Base-by-base conservation (phyloP, 2,888 invertebrate species). In the Temnothorax unifasciatus region DNA sequence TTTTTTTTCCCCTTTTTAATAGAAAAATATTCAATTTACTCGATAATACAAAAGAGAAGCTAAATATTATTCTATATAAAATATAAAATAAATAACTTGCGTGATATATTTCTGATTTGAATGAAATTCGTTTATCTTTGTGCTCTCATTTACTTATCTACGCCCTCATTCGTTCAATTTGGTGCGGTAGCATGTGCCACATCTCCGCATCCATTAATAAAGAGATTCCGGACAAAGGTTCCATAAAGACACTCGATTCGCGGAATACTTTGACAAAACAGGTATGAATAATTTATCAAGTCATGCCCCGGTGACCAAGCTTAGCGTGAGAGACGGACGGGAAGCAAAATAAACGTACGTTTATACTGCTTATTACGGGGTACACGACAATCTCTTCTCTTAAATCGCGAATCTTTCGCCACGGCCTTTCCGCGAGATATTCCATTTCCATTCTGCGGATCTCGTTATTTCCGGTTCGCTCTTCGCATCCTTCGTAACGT, bases 241-340 rank as follows among this genome's bases (percentile, higher is more conserved):
- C 25, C 52, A 41, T 41, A 66, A 66, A 77, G 41, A 66, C 52
- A 68, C 52, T 54, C 41, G 50, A 66, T 76, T 77, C 77, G n/a
- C 41, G 52, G 52, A 52, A 41, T 54, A 66, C 68, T 75, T 75
- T 57, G 63, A 50, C 50, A 63, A 77, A 66, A 76, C 74, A 87
- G 77, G 85, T 83, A 90, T 89, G 89, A 90, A 89, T 89, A 88
- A 89, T 89, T 90, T 87, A 89, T 88, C 82, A 85, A 81, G 79
- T 83, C 86, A 84, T 84, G 73, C 41, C 25, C 71, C 52, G 41
- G 71, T 77, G 77, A 54, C 77, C 71, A 41, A n/a, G 52, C 77
- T 69, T 52, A 71, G 41, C 41, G 77, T 77, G 77, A 54, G 54
- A 82, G 74, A 66, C 50, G 29, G 69, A 63, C 54, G 44, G 44